phyloP scores from a whole-genome alignment of 2,113 vertebrate genomes.

The Microtus oregoni region DNA sequence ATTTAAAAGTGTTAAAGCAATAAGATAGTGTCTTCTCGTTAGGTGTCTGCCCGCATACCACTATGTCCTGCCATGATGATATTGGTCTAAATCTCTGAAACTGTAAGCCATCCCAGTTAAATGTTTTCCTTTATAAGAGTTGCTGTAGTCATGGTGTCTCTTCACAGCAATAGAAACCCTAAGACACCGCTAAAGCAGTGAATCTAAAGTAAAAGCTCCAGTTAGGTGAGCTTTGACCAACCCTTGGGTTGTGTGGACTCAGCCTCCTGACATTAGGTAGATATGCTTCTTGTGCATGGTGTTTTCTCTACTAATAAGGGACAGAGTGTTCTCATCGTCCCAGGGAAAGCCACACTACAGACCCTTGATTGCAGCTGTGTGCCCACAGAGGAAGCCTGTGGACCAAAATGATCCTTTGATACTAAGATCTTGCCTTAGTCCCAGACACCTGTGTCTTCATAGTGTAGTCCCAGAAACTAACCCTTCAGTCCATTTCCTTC shows the following conservation, averaged over 20 bases:
- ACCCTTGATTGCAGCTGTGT: background rate
- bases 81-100: background rate
- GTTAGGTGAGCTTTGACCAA: background rate
- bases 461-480: background rate
- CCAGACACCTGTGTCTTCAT: background rate
- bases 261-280: background rate
- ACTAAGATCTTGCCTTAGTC: background rate
- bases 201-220: background rate
- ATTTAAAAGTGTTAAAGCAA: background rate
- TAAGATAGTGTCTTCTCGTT: background rate
- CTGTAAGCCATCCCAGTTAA: background rate
- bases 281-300: background rate
- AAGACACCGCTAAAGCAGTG: background rate
- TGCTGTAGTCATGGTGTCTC: background rate
- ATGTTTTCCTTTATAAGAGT: background rate
- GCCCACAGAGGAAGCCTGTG: background rate
- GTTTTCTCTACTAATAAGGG: background rate
- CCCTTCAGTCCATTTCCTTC: constrained; percentile 24
- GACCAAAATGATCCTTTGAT: background rate
- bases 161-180: background rate
- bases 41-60: background rate
- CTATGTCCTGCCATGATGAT: background rate
- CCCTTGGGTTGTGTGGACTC: background rate
- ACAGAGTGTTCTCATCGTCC: background rate
- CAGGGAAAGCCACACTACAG: background rate